These are phyloP conservation scores for Aegotheles bennettii DNA, from an alignment of 2,113 vertebrate genomes.

Conservation along the genomic window DNA sequence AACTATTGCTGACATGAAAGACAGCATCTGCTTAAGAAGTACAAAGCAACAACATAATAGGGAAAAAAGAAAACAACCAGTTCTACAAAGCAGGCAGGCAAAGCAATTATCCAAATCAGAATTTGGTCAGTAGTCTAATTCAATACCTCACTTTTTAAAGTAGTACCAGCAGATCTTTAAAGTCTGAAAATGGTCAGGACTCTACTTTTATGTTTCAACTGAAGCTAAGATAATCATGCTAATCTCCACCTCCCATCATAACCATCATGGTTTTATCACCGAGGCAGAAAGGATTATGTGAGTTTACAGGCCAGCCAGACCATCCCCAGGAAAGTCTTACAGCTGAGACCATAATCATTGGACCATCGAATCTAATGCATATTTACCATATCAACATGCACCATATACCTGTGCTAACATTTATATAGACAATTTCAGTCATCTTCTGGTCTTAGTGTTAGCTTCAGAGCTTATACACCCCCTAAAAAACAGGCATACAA, in stretches of 20 bases:
- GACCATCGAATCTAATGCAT: background rate
- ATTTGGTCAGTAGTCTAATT: background rate
- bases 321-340: background rate
- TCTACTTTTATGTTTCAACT: background rate
- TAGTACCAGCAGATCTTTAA: background rate
- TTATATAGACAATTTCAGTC: background rate
- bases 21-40: background rate
- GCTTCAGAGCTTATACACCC: background rate
- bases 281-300: background rate
- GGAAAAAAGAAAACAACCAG: background rate
- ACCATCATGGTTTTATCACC: background rate
- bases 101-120: slow-evolving; percentile 3
- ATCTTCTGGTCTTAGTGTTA: background rate
- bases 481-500: fast-evolving
- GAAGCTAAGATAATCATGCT: background rate
- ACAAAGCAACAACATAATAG: background rate
- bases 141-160: background rate
- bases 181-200: background rate
- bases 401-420: background rate
- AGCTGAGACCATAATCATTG: background rate
- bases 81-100: background rate
- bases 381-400: background rate
- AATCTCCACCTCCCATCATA: background rate
- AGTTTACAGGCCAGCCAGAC: background rate
- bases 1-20: background rate